Conservation (phyloP, 2,113 vertebrate species). For the Brachypodius melanocephalos region DNA sequence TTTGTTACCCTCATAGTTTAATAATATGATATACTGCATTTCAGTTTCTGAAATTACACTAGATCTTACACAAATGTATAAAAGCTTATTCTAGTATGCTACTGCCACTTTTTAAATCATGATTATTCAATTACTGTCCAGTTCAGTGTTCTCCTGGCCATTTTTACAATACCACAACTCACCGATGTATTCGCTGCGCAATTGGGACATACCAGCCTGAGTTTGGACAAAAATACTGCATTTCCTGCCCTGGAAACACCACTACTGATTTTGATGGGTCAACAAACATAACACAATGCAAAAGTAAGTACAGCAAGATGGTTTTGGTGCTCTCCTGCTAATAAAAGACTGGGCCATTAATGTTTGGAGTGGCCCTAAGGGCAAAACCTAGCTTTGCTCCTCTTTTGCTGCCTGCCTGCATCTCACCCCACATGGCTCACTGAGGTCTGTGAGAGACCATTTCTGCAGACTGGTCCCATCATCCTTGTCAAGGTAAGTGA, state of each 20-base stretch:
- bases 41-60: not conserved
- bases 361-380: not conserved
- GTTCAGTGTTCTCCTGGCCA: conserved; percentile 98
- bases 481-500: not conserved
- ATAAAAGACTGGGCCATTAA: not conserved
- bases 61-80: not conserved
- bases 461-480: not conserved
- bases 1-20: not conserved
- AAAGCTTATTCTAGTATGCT: not conserved
- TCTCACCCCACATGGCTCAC: not conserved
- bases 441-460: not conserved
- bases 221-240: conserved; percentile 92
- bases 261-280: conserved; percentile 97
- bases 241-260: conserved; percentile 93
- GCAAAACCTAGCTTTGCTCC: not conserved
- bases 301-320: conserved; percentile 80
- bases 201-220: conserved; percentile 88
- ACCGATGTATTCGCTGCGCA: conserved; percentile 93
- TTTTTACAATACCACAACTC: conserved; percentile 93
- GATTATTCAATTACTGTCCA: conserved; percentile 42
- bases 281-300: conserved; percentile 93
- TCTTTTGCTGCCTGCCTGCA: not conserved
- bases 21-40: not conserved
- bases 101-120: not conserved
- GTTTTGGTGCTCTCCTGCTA: not conserved